Evolutionary conservation across 2,797 vertebrate genomes (phyloP), one percentile per base, ranked within the genome.

Genomic region (Prunella strophiata): DNA sequence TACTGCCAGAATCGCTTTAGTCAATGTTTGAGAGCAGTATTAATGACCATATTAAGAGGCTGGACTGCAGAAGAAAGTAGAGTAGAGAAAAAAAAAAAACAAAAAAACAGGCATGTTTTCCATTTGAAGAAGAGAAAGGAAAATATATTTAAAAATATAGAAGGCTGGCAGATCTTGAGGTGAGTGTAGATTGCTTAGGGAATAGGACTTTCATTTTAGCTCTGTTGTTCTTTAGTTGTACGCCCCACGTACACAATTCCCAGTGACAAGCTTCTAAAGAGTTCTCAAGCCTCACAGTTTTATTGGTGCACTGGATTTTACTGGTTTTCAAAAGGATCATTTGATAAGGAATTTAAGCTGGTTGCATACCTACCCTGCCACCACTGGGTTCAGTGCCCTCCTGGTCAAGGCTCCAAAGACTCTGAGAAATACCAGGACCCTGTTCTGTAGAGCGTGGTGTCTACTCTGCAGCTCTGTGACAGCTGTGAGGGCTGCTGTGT

Each of bases 1-100:
- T 77, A 22, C 47, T 88, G 91, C 89, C 93, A 94, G 43, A 92
- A 81, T 58, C 7, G 13, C 59, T 59, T 71, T 74, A 75, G 68
- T 78, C 57, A 26, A 61, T 54, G 66, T 84, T 75, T 38, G 57
- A 75, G 29, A 65, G 50, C n/a, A 86, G 43, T 65, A 94, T 84
- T 92, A 96, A 91, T 85, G 93, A 85, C 58, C 16, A 5, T 65
- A 80, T 88, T 58, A 88, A 77, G 55, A 81, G 47, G 10, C 2
- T 90, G 73, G 79, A 75, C 57, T 65, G 79, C 54, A 88, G 72
- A 91, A 91, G 54, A 93, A 91, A 85, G 48, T 26, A 68, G 27
- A 85, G 43, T 14, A 36, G 66, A 70, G 75, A 85, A 94, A 87
- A 17, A 61, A 74, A 36, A 36, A 36, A 36, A 34, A n/a, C 8